Base-by-base conservation (phyloP, 2,888 invertebrate species). In the Toxonevra muliebris region DNA sequence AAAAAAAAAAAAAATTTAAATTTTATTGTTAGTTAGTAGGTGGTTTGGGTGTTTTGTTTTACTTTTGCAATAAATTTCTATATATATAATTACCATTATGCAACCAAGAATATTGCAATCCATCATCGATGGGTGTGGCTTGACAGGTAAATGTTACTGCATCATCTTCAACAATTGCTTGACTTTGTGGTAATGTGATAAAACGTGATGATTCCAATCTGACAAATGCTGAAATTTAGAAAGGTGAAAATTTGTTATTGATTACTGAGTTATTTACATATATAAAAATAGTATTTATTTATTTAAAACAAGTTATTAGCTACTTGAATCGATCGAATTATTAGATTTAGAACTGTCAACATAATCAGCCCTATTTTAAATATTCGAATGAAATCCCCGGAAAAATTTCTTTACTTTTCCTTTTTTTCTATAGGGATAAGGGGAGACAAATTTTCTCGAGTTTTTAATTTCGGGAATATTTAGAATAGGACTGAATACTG, bases 111-210 rank as follows among this genome's bases (percentile, higher is more conserved):
- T 85, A 85, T 65, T 80, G 76, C 67, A 84, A 76, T 19, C 73
- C 81, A 68, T 71, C 72, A 68, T 71, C 72, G 20, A 73, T 69
- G 41, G 79, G 78, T 15, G 81, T 79, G 42, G 85, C 82, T 72
- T 79, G 79, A 70, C 85, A 85, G 61, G 76, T 74, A 59, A 85
- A 85, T 60, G 79, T 77, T 53, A 77, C 80, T 64, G 80, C 75
- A 73, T 85, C 85, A 63, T 80, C 83, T 70, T 85, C 85, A 65
- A 82, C 76, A 62, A 84, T 77, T 15, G 83, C 80, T 75, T 83
- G 83, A 71, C 82, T 83, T 74, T 84, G 80, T 7, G 85, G 85
- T 69, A 83, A 69, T 45, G 79, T 80, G 42, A 80, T 74, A 71
- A 84, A 85, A 69, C 79, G 80, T 52, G 85, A 84, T 42, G 75